These are phyloP conservation scores for Arion vulgaris DNA, from an alignment of 1,140 invertebrate genomes.

Conservation along the genomic window DNA sequence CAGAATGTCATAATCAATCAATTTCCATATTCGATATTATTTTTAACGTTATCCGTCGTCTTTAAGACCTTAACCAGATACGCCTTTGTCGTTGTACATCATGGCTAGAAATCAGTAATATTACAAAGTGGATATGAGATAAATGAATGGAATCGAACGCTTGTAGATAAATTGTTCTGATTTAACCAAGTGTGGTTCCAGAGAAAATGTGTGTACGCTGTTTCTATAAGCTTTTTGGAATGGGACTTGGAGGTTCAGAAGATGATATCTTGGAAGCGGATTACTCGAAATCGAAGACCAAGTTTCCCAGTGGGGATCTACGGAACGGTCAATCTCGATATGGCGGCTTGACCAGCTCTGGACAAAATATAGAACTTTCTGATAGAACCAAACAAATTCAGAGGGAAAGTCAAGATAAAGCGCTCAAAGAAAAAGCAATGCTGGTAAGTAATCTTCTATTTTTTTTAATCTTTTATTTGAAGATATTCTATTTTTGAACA, in stretches of 20 bases:
- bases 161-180: background rate
- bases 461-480: too few species aligned
- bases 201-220: slow-evolving; percentile 25
- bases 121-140: too few species aligned
- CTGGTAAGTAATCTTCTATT: slow-evolving; percentile 8
- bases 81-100: too few species aligned
- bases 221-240: slow-evolving; percentile 23
- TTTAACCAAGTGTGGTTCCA: background rate
- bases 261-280: slow-evolving; percentile 13
- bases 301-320: background rate
- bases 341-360: background rate
- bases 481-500: too few species aligned
- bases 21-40: too few species aligned
- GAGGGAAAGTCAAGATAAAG: background rate
- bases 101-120: too few species aligned
- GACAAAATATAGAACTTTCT: slow-evolving; percentile 20
- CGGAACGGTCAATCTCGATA: slow-evolving; percentile 16
- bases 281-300: slow-evolving; percentile 8
- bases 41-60: too few species aligned
- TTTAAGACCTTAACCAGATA: too few species aligned
- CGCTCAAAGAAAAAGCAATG: background rate
- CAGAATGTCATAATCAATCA: too few species aligned
- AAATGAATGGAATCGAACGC: too few species aligned
- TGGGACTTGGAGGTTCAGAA: background rate
- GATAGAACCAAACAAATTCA: slow-evolving; percentile 17